Base-by-base conservation (phyloP, 2,113 vertebrate genomes). In the Pluvialis apricaria region DNA sequence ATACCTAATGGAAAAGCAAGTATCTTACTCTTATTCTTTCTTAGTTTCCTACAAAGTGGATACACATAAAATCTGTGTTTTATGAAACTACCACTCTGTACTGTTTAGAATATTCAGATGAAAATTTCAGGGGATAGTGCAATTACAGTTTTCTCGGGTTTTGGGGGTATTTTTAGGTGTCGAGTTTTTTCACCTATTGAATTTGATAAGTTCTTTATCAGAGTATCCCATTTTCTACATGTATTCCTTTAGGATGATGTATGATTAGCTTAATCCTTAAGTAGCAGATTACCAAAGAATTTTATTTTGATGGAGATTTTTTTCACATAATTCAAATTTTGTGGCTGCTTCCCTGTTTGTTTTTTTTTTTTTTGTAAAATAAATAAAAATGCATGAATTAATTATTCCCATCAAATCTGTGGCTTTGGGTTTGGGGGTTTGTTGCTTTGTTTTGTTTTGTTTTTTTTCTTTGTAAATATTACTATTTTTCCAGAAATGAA, bases 141-240 rank as follows among this genome's bases (percentile, higher is more conserved):
- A 58, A 49, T 20, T 13, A 1, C 5, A 51, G 5, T 31, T 75
- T 94, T 81, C 21, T 65, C 18, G 31, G 16, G 8, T 38, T 88
- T 69, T 47, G 15, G 15, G 2, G 2, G 1, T 55, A 45, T 51
- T 58, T 93, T 82, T 54, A 32, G 5, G 4, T 38, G 13, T 29
- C 82, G 25, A 0, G 0, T 2, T 57, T 77, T 52, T 47, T 68
- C 17, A 15, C 7, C 1, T 29, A 5, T 29, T 71, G 34, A 57
- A 20, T 65, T 81, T 78, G 52, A 4, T 0, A 73, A 69, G 2
- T 57, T 70, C 14, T 44, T 49, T 64, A 31, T 26, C 18, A 65
- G 28, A 65, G 4, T 2, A 71, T 57, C 4, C 8, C 2, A 24
- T 70, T 79, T 77, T 42, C 60, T 87, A 25, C 5, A 62, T 5